These are phyloP conservation scores for Hermodice carunculata DNA, from an alignment of 2,888 invertebrate genomes.

Conservation along the genomic window DNA sequence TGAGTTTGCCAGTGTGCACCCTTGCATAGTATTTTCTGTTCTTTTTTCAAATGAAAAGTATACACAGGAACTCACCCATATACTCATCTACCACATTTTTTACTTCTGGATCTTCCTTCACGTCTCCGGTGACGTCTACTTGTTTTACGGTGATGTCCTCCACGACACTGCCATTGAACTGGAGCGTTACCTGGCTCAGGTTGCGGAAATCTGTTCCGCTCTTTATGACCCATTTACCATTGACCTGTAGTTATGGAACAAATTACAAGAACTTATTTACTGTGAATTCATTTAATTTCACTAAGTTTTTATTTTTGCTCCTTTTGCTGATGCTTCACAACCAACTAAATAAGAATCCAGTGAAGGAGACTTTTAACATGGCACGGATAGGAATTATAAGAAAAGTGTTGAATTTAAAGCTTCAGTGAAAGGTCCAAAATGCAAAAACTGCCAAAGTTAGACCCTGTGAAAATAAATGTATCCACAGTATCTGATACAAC, in stretches of 20 bases:
- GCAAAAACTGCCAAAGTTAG: too few relatives aligned
- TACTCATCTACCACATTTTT: slow-evolving; percentile 82
- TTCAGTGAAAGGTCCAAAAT: too few relatives aligned
- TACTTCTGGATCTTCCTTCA: slow-evolving; percentile 79
- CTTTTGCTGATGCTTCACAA: too few relatives aligned
- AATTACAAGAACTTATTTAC: too few relatives aligned
- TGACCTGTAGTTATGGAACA: slow-evolving; percentile 79
- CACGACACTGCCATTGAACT: slow-evolving; percentile 70
- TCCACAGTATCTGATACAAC: background rate
- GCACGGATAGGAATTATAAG: too few relatives aligned
- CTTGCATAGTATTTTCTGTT: slow-evolving; percentile 5
- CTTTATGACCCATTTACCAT: slow-evolving; percentile 86
- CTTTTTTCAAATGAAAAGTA: background rate
- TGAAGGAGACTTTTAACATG: too few relatives aligned
- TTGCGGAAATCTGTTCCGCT: slow-evolving; percentile 93
- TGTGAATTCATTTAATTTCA: too few relatives aligned
- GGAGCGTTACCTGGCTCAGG: slow-evolving; percentile 84
- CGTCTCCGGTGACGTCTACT: slow-evolving; percentile 74
- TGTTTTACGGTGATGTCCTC: slow-evolving; percentile 77
- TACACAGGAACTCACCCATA: slow-evolving; percentile 73
- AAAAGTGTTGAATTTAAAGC: too few relatives aligned
- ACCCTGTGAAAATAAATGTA: too few relatives aligned
- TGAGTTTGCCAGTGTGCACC: too few relatives aligned
- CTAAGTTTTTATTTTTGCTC: too few relatives aligned
- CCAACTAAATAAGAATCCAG: too few relatives aligned